phyloP scores from a whole-genome alignment of 2,888 invertebrate genomes.

The Agonopterix alstromeriana region DNA sequence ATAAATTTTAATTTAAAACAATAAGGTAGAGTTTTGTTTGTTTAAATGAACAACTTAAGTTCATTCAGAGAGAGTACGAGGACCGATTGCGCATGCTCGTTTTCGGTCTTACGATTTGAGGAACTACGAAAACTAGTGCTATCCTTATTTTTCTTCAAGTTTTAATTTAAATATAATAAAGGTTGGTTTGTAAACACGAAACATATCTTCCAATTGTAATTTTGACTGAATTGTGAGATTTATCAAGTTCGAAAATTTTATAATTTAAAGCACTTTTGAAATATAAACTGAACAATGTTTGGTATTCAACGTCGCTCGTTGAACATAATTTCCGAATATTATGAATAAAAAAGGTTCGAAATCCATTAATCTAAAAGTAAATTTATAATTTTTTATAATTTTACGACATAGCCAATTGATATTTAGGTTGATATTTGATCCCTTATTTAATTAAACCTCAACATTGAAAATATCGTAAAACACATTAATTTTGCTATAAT shows the following conservation, averaged over 20 bases:
- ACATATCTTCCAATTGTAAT: conserved; percentile 2
- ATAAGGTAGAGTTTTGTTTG: conserved; percentile 37
- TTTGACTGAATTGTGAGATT: too few relatives aligned
- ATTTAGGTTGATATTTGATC: too few relatives aligned
- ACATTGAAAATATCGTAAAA: too few relatives aligned
- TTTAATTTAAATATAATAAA: conserved; percentile 26
- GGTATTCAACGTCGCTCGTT: too few relatives aligned
- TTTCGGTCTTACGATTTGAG: conserved; percentile 46
- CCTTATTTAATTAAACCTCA: too few relatives aligned
- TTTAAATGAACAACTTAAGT: conserved; percentile 23
- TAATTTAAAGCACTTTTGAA: not conserved
- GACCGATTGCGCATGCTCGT: conserved; percentile 61
- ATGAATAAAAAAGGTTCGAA: too few relatives aligned
- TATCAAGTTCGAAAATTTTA: not conserved
- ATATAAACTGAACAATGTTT: too few relatives aligned
- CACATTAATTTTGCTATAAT: too few relatives aligned
- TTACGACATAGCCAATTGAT: too few relatives aligned
- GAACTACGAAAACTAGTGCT: conserved; percentile 62
- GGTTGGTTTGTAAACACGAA: conserved; percentile 7
- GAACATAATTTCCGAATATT: too few relatives aligned
- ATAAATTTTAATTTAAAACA: conserved; percentile 26
- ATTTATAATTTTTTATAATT: too few relatives aligned
- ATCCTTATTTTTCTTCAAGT: conserved; percentile 60
- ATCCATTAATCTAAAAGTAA: too few relatives aligned
- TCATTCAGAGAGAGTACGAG: conserved; percentile 38